These are phyloP conservation scores for Agelas oroides DNA, from an alignment of 37 sponge, comb jelly and placozoan species.

Conservation along the genomic window DNA sequence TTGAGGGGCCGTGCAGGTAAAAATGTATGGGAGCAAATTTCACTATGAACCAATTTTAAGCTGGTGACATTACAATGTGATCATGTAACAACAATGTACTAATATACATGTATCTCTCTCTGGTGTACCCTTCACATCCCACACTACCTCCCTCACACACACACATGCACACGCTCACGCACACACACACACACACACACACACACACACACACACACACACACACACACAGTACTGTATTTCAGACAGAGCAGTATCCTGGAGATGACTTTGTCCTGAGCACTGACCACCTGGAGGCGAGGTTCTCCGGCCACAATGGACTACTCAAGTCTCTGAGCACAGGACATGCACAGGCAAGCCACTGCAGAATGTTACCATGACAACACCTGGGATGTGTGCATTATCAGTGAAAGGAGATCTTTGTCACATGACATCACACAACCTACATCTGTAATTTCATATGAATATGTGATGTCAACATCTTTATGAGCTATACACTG, in stretches of 20 bases:
- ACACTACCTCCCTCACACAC: conserved; percentile 6
- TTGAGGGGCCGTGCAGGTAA: too few species aligned
- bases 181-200: conserved; percentile 21
- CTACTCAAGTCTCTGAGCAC: conserved; percentile 45
- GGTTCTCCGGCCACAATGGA: conserved; percentile 63
- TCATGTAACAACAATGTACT: too few species aligned
- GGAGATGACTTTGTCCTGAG: conserved; percentile 45
- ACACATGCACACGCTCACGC: conserved; percentile 12
- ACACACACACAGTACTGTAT: background rate
- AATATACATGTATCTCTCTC: too few species aligned
- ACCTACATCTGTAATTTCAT: too few species aligned
- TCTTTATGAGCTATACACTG: too few species aligned
- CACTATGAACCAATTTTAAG: too few species aligned
- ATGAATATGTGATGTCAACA: too few species aligned
- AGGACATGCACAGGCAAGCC: background rate
- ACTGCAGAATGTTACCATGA: background rate
- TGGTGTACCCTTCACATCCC: background rate
- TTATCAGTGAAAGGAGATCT: too few species aligned
- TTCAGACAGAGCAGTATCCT: conserved; percentile 10
- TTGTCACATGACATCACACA: too few species aligned
- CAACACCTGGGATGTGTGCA: too few species aligned
- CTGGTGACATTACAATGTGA: too few species aligned
- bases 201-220: conserved; percentile 37
- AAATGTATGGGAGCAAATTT: too few species aligned
- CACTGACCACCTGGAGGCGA: conserved; percentile 36